phyloP scores from a whole-genome alignment of 2,888 invertebrate genomes.

The Epirrita christyi region DNA sequence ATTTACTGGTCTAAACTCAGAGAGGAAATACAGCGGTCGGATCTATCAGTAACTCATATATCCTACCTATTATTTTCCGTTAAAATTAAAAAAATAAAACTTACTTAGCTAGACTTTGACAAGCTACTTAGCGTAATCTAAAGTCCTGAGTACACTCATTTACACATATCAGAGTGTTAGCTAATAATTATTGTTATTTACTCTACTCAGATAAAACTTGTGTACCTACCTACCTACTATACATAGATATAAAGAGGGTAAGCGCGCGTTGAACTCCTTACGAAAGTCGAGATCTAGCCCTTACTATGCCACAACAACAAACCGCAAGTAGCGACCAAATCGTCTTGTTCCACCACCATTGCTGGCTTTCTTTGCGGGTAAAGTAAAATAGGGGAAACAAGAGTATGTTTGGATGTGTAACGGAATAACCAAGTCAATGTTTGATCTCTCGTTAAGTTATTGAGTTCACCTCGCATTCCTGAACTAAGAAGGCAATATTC shows the following conservation, averaged over 20 bases:
- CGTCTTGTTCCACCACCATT: constrained; percentile 28
- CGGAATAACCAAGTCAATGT: constrained; percentile 27
- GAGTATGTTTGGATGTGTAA: constrained; percentile 12
- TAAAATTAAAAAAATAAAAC: too few species aligned
- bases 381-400: neutral
- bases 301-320: constrained; percentile 31
- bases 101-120: neutral
- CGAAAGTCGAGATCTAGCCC: constrained; percentile 57
- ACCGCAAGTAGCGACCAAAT: constrained; percentile 20
- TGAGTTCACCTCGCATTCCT: constrained; percentile 53
- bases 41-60: too few species aligned
- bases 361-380: constrained; percentile 11
- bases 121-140: constrained; percentile 25
- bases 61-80: too few species aligned
- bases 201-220: constrained; percentile 49
- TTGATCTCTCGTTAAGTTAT: constrained; percentile 39
- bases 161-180: constrained; percentile 44
- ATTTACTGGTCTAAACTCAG: too few species aligned
- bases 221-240: too few species aligned
- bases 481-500: constrained; percentile 36
- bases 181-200: constrained; percentile 50
- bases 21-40: too few species aligned
- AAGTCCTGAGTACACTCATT: constrained; percentile 34
- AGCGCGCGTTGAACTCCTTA: constrained; percentile 79
- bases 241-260: constrained; percentile 39